Evolutionary conservation across 1,140 invertebrate species (phyloP), one percentile per base, ranked within the genome.

Genomic region (Neodiprion fabricii): DNA sequence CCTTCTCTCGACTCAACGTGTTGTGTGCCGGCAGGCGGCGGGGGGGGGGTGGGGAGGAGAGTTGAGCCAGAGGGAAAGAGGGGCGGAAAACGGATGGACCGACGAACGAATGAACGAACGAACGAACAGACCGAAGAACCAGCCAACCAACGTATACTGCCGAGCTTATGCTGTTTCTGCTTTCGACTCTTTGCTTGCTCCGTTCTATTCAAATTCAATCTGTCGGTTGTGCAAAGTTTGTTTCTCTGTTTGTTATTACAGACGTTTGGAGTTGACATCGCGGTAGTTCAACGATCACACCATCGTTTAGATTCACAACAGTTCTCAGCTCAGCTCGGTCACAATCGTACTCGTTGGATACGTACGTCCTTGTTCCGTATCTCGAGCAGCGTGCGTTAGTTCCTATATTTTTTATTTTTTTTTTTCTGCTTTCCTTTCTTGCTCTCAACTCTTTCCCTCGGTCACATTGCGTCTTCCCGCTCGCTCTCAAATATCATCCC

Each of bases 111-210:
- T 49, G 77, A 65, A 77, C 78, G 78, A 50, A 47, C 10, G 17
- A 14, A 48, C 50, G 12, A 48, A 76, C 78, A 76, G 72, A 67
- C 85, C 85, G 85, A 84, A 1, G 1, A 40, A 4, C 12, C 12
- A 70, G 8, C n/a, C 21, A 69, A 48, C 50, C 17, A 82, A 85
- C 87, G 88, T 87, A 89, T 87, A 87, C 89, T 89, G 87, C 87
- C 89, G 89, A 89, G 88, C 89, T 87, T 86, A 86, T 68, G 72
- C 79, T 76, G 77, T 74, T 85, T 85, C 85, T 86, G 85, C 74
- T 87, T 87, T 86, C 87, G 53, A 17, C 8, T 61, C 53, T 61
- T 12, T 17, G 53, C 53, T 61, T 61, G 53, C 53, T 61, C 11
- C 53, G 53, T 17, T 21, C 17, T 21, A 21, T 21, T 21, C 17